These are phyloP conservation scores for Ciconia stormi DNA, from an alignment of 2,113 vertebrate genomes.

Conservation along the genomic window DNA sequence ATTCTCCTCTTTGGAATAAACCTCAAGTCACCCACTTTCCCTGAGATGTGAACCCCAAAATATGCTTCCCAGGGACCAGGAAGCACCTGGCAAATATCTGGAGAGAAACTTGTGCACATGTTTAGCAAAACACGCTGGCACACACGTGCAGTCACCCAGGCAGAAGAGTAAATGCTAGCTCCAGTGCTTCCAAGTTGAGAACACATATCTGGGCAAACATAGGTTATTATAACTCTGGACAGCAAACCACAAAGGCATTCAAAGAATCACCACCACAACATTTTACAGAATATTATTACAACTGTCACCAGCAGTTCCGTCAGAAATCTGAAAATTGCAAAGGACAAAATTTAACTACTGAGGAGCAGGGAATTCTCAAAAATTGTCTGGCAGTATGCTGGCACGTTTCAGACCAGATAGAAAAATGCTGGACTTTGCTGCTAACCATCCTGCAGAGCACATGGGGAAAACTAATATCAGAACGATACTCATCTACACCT, in stretches of 20 bases:
- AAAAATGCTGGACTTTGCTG: background rate
- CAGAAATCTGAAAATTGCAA: constrained; percentile 58
- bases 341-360: constrained; percentile 55
- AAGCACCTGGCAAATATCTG: background rate
- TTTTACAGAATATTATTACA: constrained; percentile 66
- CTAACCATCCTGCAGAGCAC: background rate
- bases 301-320: constrained; percentile 59
- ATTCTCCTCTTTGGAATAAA: background rate
- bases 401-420: background rate
- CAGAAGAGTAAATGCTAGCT: constrained; percentile 1
- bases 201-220: constrained; percentile 56
- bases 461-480: background rate
- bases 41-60: background rate
- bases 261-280: constrained; percentile 65
- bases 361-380: constrained; percentile 40
- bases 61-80: background rate
- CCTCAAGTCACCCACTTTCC: background rate
- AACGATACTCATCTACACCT: background rate
- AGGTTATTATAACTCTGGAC: constrained; percentile 63
- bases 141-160: background rate
- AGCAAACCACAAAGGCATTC: constrained; percentile 66
- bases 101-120: background rate
- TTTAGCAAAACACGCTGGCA: background rate
- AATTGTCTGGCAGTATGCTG: background rate
- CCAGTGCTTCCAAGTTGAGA: constrained; percentile 34